Base-by-base conservation (phyloP, 2,113 vertebrate species). In the Charadrius vociferus region DNA sequence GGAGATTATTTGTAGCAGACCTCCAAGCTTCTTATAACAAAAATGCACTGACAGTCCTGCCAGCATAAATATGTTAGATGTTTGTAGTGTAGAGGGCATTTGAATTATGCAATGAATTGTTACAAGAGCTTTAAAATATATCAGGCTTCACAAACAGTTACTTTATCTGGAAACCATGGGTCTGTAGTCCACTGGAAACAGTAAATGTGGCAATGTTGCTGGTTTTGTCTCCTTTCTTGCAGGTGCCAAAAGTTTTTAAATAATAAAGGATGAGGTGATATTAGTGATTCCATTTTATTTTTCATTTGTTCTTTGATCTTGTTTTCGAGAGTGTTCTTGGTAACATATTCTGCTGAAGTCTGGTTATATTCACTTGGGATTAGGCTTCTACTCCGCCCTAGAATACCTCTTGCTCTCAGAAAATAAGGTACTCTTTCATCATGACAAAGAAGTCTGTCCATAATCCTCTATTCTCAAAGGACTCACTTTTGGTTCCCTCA, bases 1-100 rank as follows among this genome's bases (percentile, higher is more conserved):
- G 97, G 96, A 97, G 98, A 98, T 97, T 97, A 97, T 97, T 98
- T 98, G 97, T 96, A 97, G 94, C 93, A 97, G 97, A 96, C 80
- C 95, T 97, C 97, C 96, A 97, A 98, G 97, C 94, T 95, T 97
- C 91, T 95, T 96, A 85, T 27, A 97, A 96, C 90, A 96, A 97
- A 98, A 98, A 95, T 43, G 65, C 90, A 79, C 81, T 88, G 90
- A 95, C 78, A 95, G 84, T 78, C 65, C 68, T 97, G 93, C 83
- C 93, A 96, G 95, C 53, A 79, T 67, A 94, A 93, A 82, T 96
- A 81, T 30, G 56, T 77, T 89, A 72, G 62, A 90, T 73, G 19
- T 91, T 96, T 97, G 90, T 50, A 83, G 72, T 49, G 84, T 74
- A 53, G 61, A 73, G 62, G 52, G 71, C 37, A 56, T 94, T 92